Evolutionary conservation across 2,113 vertebrate genomes (phyloP), one percentile per base, ranked within the genome.

Genomic region (Monopterus albus): DNA sequence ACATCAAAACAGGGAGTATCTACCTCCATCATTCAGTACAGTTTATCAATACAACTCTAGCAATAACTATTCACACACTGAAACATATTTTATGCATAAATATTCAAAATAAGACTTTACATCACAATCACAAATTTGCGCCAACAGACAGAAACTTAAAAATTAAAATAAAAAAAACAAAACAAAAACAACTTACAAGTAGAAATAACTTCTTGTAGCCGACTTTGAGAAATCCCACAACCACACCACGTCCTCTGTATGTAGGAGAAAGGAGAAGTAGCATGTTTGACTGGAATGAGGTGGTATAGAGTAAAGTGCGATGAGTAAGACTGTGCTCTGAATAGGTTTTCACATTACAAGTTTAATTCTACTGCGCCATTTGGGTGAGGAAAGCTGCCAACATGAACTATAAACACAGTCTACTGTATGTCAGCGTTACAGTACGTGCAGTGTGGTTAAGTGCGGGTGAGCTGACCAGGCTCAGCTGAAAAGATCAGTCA

Each of bases 171-270:
- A 9, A 50, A 3, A 23, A 33, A 45, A 14, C 47, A 66, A 47
- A 3, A 3, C 7, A 51, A 66, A 47, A 3, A 3, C 7, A 33
- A 93, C 95, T 94, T 78, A 97, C 96, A 51, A 97, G 91, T 10
- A 97, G 92, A 92, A 97, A 96, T 49, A 97, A 92, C 84, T 96
- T 96, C 90, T 97, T 97, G 84, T 93, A 94, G 62, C 96, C 96
- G 9, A 97, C 94, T 84, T 97, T 97, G 50, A 97, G 92, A 70
- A 96, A 97, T 39, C 96, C 96, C 52, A 96, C 89, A 3, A 91
- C 88, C 15, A 90, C 82, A 40, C 95, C 96, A 20, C 89, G 93
- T 6, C 95, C 94, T 42, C 94, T 95, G 85, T 28, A 29, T 13
- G 38, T 1, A 42, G 42, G 46, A 71, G 5, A 23, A 25, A 49